Evolutionary conservation across 2,888 invertebrate genomes (phyloP).

Genomic region (Mellilla xanthometata): DNA sequence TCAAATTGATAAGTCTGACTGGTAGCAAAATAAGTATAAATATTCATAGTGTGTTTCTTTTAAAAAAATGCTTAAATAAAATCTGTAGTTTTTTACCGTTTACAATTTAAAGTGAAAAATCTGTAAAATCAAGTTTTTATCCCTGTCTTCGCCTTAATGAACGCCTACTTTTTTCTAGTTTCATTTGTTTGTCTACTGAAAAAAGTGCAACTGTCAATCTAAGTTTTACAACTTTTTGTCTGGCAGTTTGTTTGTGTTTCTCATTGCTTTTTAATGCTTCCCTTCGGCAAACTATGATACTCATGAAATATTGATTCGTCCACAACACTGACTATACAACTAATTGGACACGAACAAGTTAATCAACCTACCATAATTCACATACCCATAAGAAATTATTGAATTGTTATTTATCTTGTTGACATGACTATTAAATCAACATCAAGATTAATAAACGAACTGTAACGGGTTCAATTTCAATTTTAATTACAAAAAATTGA

Average conservation of each 20-base stretch:
- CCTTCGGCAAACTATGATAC: background rate
- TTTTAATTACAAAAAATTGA: conserved; percentile 9
- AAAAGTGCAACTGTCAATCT: background rate
- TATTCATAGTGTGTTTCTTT: too few relatives aligned
- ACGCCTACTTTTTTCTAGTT: too few relatives aligned
- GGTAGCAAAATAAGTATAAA: too few relatives aligned
- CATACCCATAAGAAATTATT: conserved; percentile 20
- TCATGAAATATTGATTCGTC: conserved; percentile 13
- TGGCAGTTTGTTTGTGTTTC: too few relatives aligned
- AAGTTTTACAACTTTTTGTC: background rate
- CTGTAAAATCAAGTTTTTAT: too few relatives aligned
- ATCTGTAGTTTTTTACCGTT: too few relatives aligned
- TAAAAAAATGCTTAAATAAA: too few relatives aligned
- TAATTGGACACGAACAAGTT: conserved; percentile 15
- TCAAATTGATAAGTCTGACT: too few relatives aligned
- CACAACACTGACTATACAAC: background rate
- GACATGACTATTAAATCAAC: conserved; percentile 9
- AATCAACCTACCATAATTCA: conserved; percentile 7
- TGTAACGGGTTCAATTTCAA: conserved; percentile 7
- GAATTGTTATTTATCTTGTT: conserved; percentile 9
- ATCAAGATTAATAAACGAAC: conserved; percentile 4
- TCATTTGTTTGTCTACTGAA: background rate
- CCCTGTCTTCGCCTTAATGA: too few relatives aligned
- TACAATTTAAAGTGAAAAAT: too few relatives aligned
- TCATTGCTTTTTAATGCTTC: too few relatives aligned